Percentiles rank a stretch among this genome's conserved stretches.
These are phyloP conservation scores for Athalia rosae DNA, from an alignment of 2,888 invertebrate genomes.

Conservation along the genomic window DNA sequence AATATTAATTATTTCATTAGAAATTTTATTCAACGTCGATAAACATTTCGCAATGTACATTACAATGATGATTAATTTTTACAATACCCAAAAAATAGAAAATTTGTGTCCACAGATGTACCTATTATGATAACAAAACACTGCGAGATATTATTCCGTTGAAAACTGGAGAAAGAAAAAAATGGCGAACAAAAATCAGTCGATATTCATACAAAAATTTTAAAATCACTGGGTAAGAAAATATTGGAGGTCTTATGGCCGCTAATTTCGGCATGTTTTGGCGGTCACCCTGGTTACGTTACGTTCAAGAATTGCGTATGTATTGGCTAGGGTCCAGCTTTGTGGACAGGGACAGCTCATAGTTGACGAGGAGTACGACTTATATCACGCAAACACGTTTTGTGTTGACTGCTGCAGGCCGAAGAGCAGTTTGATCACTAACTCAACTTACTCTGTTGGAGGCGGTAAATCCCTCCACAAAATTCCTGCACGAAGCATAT, in stretches of 20 bases:
- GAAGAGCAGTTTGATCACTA: too few relatives aligned
- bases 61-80: neutral
- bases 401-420: neutral
- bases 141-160: too few relatives aligned
- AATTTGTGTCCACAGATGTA: neutral
- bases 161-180: too few relatives aligned
- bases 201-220: neutral
- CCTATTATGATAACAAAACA: too few relatives aligned
- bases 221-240: neutral
- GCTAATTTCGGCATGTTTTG: conserved; percentile 63
- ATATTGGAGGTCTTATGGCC: neutral
- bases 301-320: conserved; percentile 46
- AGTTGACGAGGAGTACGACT: conserved; percentile 5
- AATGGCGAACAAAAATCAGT: neutral
- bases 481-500: neutral
- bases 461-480: neutral
- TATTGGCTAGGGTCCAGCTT: conserved; percentile 63
- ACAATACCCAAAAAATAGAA: neutral
- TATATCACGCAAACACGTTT: neutral
- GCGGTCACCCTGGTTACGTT: conserved; percentile 56
- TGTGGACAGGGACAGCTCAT: conserved; percentile 15
- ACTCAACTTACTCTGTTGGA: conserved; percentile 21
- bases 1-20: conserved; percentile 1
- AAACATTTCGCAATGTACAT: neutral
- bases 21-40: neutral